These are phyloP conservation scores for Nyctalus aviator DNA, from an alignment of 2,797 vertebrate species.

Conservation along the genomic window DNA sequence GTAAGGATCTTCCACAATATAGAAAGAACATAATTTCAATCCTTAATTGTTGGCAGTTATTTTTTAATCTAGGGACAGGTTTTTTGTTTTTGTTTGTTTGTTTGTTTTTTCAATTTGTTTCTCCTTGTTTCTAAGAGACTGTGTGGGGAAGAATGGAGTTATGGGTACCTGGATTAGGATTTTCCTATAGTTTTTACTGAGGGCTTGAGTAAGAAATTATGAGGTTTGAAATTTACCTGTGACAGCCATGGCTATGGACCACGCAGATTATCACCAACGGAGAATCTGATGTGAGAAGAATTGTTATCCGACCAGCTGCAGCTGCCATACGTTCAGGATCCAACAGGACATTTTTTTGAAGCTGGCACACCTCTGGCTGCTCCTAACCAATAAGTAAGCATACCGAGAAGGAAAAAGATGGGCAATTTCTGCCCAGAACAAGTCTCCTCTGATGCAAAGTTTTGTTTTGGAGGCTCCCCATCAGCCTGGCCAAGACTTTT, in stretches of 20 bases:
- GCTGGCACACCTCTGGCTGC: rapidly evolving
- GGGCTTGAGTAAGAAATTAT: background rate
- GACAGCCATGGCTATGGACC: background rate
- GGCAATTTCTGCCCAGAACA: background rate
- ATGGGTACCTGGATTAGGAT: background rate
- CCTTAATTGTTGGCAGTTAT: background rate
- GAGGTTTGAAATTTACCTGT: background rate
- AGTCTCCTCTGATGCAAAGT: background rate
- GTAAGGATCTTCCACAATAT: background rate
- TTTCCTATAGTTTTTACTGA: conserved; percentile 13
- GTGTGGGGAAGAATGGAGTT: background rate
- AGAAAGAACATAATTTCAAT: background rate
- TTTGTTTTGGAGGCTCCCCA: background rate
- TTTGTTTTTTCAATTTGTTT: background rate
- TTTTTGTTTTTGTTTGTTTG: background rate
- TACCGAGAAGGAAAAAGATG: background rate
- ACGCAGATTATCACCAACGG: background rate
- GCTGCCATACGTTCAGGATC: background rate
- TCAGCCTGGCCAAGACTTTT: background rate
- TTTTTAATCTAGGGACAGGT: background rate
- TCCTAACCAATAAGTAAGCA: background rate
- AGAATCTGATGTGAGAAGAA: background rate
- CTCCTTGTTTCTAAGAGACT: background rate
- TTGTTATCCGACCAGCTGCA: background rate
- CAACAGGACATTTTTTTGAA: background rate